Percentiles rank a stretch among this genome's conserved stretches.
Evolutionary conservation across 2,797 vertebrate genomes (phyloP).

Genomic region (Columba guinea): DNA sequence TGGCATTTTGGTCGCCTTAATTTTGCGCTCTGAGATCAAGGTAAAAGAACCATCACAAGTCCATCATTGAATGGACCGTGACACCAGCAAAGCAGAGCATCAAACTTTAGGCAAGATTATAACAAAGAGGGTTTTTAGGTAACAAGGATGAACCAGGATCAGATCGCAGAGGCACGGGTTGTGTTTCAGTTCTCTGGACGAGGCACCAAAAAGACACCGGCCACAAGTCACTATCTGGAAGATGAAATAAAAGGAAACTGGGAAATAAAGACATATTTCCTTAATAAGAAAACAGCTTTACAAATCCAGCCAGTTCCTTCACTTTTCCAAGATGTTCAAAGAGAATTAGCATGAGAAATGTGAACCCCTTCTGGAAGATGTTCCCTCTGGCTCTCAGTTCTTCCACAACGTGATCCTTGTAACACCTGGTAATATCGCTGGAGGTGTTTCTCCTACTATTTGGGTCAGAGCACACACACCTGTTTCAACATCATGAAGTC

Average conservation of each 20-base stretch:
- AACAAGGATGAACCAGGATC: neutral
- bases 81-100: neutral
- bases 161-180: neutral
- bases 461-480: slow-evolving; percentile 21
- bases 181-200: neutral
- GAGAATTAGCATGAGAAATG: neutral
- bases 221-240: neutral
- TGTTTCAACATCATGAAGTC: neutral
- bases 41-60: too few species aligned
- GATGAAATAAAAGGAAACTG: neutral
- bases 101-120: neutral
- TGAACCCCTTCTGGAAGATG: neutral
- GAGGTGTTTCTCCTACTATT: neutral
- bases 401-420: neutral
- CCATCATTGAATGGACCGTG: too few species aligned
- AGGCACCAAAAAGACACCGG: neutral
- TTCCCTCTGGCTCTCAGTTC: neutral
- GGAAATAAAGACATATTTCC: neutral
- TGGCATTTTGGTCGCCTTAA: too few species aligned
- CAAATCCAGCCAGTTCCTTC: neutral
- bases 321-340: neutral
- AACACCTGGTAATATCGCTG: neutral
- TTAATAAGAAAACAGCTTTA: neutral
- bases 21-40: too few species aligned
- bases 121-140: neutral